Evolutionary conservation across 2,888 invertebrate species (phyloP).

Genomic region (Lasioglossum figueresi): DNA sequence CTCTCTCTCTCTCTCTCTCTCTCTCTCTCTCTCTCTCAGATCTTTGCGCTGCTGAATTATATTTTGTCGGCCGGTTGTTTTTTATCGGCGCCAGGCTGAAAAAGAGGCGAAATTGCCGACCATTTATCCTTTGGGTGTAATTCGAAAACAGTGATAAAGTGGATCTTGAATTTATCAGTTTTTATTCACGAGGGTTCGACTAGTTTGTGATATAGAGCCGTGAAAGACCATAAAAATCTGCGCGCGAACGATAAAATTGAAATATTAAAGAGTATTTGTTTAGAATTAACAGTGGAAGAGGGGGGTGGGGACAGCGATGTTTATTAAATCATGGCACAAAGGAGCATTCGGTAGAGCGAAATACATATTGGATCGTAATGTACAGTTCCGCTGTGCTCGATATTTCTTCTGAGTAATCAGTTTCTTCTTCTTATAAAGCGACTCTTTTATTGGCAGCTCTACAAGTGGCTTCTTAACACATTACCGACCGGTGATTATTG

Average conservation of each 20-base stretch:
- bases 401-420: not conserved
- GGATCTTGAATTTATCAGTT: constrained; percentile 1
- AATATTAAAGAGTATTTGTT: constrained; percentile 1
- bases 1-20: no score
- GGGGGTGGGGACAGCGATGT: not conserved
- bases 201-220: constrained; percentile 1
- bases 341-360: not conserved
- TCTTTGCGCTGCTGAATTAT: not conserved
- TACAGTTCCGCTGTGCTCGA: not conserved
- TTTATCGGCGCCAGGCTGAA: not conserved
- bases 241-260: not conserved
- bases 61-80: not conserved
- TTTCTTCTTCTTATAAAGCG: not conserved
- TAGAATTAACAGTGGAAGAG: not conserved
- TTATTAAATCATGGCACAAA: not conserved
- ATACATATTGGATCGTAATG: not conserved
- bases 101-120: not conserved
- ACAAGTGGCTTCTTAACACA: not conserved
- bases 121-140: constrained; percentile 2
- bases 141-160: not conserved
- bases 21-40: not conserved
- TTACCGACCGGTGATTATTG: no score
- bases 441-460: not conserved
- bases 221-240: not conserved
- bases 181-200: not conserved